Percentiles rank a stretch among this genome's conserved stretches.
Conservation (phyloP, 1,140 invertebrate species). For the Schlechtendalia chinensis region DNA sequence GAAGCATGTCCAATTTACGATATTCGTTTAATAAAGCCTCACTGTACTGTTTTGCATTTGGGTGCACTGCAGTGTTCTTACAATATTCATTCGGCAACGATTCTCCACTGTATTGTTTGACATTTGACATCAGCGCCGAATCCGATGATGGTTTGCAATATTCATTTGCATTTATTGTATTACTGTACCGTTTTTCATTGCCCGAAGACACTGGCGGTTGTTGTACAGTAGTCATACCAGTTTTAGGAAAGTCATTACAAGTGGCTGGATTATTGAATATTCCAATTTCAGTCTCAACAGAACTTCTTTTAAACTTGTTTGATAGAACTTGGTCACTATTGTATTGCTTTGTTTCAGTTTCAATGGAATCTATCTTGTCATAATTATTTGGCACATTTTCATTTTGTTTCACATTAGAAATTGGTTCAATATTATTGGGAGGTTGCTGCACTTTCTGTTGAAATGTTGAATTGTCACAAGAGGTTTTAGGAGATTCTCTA, state of each 20-base stretch:
- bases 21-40: conserved; percentile 25
- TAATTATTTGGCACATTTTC: conserved; percentile 28
- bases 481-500: not conserved
- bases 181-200: conserved; percentile 12
- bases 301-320: not conserved
- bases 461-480: not conserved
- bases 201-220: not conserved
- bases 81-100: conserved; percentile 6
- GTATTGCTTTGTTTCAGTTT: conserved; percentile 15
- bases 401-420: not conserved
- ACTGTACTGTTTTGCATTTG: conserved; percentile 8
- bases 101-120: conserved; percentile 8
- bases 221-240: not conserved
- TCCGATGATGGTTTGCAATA: conserved; percentile 13
- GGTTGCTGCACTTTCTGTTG: not conserved
- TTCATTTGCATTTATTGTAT: conserved; percentile 2
- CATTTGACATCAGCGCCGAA: not conserved
- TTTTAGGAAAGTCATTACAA: conserved; percentile 36
- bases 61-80: not conserved
- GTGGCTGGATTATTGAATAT: not conserved
- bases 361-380: not conserved
- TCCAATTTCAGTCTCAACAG: not conserved
- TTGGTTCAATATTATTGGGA: not conserved
- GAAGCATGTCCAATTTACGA: conserved; percentile 14
- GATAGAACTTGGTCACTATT: conserved; percentile 18